Base-by-base conservation (phyloP, 2,888 invertebrate genomes). In the Pristionchus exspectatus region DNA sequence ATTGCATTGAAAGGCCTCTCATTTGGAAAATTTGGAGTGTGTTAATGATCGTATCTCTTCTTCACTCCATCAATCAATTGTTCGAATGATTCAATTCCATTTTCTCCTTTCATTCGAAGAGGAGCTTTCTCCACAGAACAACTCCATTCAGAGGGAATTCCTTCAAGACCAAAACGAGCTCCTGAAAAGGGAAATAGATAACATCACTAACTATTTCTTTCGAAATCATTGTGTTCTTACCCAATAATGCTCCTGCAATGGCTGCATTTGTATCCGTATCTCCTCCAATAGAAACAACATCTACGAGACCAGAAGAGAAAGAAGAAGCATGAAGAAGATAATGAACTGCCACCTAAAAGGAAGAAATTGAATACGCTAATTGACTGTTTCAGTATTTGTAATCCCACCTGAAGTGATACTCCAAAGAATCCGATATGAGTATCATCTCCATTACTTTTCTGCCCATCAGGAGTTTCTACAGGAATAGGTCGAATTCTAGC, bases 251-350 rank as follows among this genome's bases (percentile, higher is more conserved):
- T 2, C 56, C 89, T 2, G 66, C 66, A 12, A 89, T 89, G 30
- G 63, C 59, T 27, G n/a, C 89, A 66, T 89, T 89, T 21, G 89
- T 89, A n/a, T 89, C 89, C 7, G 89, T 89, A 66, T 89, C 89
- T 63, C 89, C 89, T 63, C 89, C 89, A 21, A 56, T 24, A 10
- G 63, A 27, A 18, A 89, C 30, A 3, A 81, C 66, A 21, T 18
- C 50, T 1, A 83, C 2, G 44, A 89, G 63, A 30, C 89, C 89
- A 33, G 44, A 44, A 10, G 81, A 81, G 83, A 89, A 89, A 21
- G 89, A 89, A 38, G 59, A 2, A 16, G 50, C 18, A 33, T 89
- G 89, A 9, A 89, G 81, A 14, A 89, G 81, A 16, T 9, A 18
- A 18, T 89, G 27, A 66, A 83, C 81, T 21, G 83, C 38, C 3